Evolutionary conservation across 2,888 invertebrate species (phyloP), one percentile per base, ranked within the genome.

Genomic region (Ornithoptera priamus): DNA sequence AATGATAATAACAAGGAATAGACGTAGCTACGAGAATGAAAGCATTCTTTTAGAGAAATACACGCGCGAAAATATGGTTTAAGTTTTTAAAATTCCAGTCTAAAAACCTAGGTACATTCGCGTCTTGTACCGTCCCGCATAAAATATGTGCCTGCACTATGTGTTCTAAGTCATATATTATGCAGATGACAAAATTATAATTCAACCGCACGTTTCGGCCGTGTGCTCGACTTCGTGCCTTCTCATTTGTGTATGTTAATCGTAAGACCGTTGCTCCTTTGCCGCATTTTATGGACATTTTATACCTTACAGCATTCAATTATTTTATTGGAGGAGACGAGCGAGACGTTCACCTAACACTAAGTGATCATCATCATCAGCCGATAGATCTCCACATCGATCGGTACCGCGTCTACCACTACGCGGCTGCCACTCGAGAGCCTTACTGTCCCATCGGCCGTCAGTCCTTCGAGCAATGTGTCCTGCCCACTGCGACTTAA

Each of bases 111-210:
- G 61, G 53, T 53, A 42, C 18, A 18, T 46, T 61, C 30, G 39
- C 36, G 58, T 46, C 18, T 68, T 58, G 50, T 36, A 53, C 22
- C 65, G 60, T 65, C 58, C 36, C 57, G 30, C 61, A 30, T 62
- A 64, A 68, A 60, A 62, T 50, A 60, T 67, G 63, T 64, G 53
- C 63, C 36, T 39, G 63, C 67, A 67, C 50, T 70, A 61, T 61
- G 46, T 56, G 69, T 60, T 36, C 59, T 70, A 66, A 58, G 69
- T 56, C 63, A 70, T 70, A 70, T 70, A 70, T 70, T 70, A 70
- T 70, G 70, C 70, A 67, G 70, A 70, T 70, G 70, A 70, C 67
- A 42, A 67, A 70, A 70, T 70, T 70, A 70, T 70, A 70, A 70
- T 70, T 70, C 70, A 56, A 60, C 58, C 67, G 67, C 70, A 70